These are phyloP conservation scores for Aldabrachelys gigantea DNA, from an alignment of 2,113 vertebrate genomes.

Conservation along the genomic window DNA sequence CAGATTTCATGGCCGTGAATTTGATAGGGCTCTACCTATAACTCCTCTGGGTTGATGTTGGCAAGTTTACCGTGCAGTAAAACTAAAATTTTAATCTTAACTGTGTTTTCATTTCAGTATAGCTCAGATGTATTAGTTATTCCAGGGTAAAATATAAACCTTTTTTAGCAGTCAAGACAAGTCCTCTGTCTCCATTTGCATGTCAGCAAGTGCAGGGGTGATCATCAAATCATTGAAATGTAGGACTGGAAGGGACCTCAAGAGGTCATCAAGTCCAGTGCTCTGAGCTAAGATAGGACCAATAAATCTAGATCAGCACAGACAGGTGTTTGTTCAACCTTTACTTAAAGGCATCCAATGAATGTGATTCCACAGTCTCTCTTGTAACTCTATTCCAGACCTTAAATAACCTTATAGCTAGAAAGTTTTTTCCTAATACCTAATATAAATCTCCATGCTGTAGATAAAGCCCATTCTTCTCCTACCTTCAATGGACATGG, in stretches of 20 bases:
- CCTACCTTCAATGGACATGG: background rate
- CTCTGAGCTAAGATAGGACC: background rate
- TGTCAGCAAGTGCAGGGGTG: background rate
- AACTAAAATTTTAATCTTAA: too few relatives aligned
- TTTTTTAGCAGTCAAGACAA: too few relatives aligned
- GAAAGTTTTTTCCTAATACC: too few relatives aligned
- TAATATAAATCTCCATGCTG: background rate
- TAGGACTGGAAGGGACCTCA: too few relatives aligned
- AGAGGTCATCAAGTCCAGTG: background rate
- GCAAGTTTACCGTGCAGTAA: too few relatives aligned
- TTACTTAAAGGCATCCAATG: background rate
- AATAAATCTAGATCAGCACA: background rate
- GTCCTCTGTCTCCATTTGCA: background rate
- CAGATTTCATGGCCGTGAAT: too few relatives aligned
- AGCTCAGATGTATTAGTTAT: too few relatives aligned
- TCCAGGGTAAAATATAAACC: too few relatives aligned
- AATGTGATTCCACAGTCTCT: background rate
- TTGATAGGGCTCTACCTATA: too few relatives aligned
- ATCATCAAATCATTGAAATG: too few relatives aligned
- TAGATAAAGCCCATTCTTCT: background rate
- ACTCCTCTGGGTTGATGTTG: too few relatives aligned
- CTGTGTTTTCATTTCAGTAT: too few relatives aligned
- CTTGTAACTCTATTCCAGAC: background rate
- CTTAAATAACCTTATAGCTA: background rate
- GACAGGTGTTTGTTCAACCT: background rate